Conservation (phyloP, 1,140 invertebrate genomes). For the Cecropterus lyciades region DNA sequence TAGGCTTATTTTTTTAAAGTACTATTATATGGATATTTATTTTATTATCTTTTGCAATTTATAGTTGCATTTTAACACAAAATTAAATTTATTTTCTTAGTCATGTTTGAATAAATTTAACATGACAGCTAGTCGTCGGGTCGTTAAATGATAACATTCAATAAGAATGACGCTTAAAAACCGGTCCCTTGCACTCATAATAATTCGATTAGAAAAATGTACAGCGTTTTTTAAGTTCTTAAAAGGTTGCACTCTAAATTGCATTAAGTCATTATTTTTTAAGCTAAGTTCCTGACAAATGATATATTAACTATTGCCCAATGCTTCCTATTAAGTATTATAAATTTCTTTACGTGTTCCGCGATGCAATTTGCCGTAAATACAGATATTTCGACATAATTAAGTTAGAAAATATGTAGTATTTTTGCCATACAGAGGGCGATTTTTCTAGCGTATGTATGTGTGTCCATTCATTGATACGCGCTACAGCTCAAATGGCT, state of each 20-base stretch:
- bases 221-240: conserved; percentile 55
- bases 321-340: conserved; percentile 53
- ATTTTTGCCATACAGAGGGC: too few species aligned
- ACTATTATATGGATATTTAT: too few species aligned
- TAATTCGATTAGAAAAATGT: conserved; percentile 62
- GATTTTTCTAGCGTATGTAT: too few species aligned
- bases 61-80: neutral
- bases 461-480: too few species aligned
- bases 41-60: neutral
- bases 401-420: too few species aligned
- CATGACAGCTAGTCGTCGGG: conserved; percentile 27
- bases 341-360: conserved; percentile 41
- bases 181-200: conserved; percentile 32
- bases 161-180: conserved; percentile 42
- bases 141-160: conserved; percentile 34
- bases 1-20: too few species aligned
- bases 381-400: conserved; percentile 20
- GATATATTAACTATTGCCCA: conserved; percentile 68
- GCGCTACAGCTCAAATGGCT: too few species aligned
- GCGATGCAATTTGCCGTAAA: conserved; percentile 34
- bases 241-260: conserved; percentile 69
- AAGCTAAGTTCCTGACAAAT: conserved; percentile 59
- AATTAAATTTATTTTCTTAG: conserved; percentile 16
- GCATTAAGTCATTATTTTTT: conserved; percentile 46
- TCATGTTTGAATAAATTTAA: conserved; percentile 17